Conservation (phyloP, 2,113 vertebrate species). For the Neodontobutis hainanensis region DNA sequence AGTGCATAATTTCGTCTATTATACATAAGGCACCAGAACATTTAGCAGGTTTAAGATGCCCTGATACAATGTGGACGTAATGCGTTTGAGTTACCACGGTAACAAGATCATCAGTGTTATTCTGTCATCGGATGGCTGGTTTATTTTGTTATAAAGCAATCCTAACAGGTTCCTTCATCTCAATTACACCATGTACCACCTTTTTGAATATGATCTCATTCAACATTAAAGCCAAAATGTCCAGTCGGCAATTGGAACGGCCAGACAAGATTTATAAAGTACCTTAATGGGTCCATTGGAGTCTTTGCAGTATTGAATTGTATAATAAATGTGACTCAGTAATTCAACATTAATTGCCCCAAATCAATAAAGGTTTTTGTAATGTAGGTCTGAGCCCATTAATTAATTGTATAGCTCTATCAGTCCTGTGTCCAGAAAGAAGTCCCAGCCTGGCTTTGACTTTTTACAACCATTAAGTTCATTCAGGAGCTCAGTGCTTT, state of each 20-base stretch:
- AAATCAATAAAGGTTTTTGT: constrained; percentile 3
- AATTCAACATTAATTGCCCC: constrained; percentile 2
- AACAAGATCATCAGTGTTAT: not conserved
- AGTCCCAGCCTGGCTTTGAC: not conserved
- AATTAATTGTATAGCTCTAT: not conserved
- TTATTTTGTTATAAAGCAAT: not conserved
- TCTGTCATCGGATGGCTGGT: not conserved
- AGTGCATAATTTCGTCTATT: no score
- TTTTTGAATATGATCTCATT: no score
- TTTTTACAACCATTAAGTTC: constrained; percentile 23
- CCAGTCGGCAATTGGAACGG: not conserved
- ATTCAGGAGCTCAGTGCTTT: constrained; percentile 13
- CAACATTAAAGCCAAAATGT: not conserved
- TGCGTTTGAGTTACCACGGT: no score
- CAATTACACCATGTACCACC: not conserved
- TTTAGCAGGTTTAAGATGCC: no score
- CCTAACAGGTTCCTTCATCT: not conserved
- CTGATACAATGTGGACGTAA: no score
- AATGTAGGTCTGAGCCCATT: not conserved
- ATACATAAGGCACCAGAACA: no score
- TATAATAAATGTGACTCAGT: not conserved
- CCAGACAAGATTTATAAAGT: not conserved
- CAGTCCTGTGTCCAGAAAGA: not conserved
- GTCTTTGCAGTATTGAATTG: not conserved
- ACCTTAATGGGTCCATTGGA: constrained; percentile 2